Base-by-base conservation (phyloP, 2,113 vertebrate genomes). In the Potamarius usumacintae region DNA sequence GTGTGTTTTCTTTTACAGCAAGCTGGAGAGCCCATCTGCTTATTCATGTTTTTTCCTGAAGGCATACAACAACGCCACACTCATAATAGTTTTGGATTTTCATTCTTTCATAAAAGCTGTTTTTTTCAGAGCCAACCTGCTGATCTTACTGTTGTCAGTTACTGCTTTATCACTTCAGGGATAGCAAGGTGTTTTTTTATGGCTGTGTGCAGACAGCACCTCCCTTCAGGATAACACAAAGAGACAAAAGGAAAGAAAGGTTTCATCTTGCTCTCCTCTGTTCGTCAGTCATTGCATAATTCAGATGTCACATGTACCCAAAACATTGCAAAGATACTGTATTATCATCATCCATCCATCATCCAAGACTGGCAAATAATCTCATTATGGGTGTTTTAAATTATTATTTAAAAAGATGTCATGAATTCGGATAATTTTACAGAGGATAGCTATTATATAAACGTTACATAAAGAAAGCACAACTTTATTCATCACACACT, bases 291-390 rank as follows among this genome's bases (percentile, higher is more conserved):
- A 30, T 84, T 9, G 25, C 69, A 58, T 84, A 84, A 85, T 90
- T 69, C 87, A 72, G 74, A 88, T 52, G 58, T 87, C 85, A 88
- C 83, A 89, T 83, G 71, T 85, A 79, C 52, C 62, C 77, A 71
- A 82, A 30, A 34, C 22, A 80, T 84, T 53, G 65, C 71, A 85
- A 88, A 62, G n/a, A 82, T 60, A 27, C 12, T 42, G 42, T 76
- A 78, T 79, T 52, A 27, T 14, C 52, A 69, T 60, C 77, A 67
- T 77, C 34, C 42, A 42, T 42, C 42, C 30, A 85, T 82, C 80
- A 67, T 69, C 53, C 77, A 12, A 69, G 57, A 69, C 62, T 63
- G 42, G 53, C 48, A 71, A 42, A 14, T 84, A 84, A 79, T 89
- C 81, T 48, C 55, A 60, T 62, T 84, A 86, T 80, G 76, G 50